phyloP scores from a whole-genome alignment of 2,888 invertebrate species.

The Phaedon cochleariae region DNA sequence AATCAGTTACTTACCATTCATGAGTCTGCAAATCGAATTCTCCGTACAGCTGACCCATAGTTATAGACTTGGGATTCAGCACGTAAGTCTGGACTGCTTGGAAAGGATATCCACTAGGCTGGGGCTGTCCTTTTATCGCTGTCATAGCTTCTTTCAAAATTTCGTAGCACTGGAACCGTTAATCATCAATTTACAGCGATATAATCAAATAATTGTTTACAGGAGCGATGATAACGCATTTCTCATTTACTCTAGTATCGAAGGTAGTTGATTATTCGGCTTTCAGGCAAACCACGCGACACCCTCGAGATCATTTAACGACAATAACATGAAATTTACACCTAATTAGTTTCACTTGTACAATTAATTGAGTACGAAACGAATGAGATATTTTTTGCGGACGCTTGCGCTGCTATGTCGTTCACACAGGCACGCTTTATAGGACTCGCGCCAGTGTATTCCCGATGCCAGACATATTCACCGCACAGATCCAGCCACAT shows the following conservation, averaged over 20 bases:
- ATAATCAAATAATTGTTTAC: no score
- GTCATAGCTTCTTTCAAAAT: conserved; percentile 73
- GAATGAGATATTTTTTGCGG: background rate
- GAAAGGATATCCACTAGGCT: conserved; percentile 77
- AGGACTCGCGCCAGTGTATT: no score
- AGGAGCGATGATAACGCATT: no score
- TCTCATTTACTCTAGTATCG: no score
- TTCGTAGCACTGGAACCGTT: conserved; percentile 69
- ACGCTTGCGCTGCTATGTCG: conserved; percentile 17
- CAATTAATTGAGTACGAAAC: background rate
- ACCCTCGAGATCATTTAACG: no score
- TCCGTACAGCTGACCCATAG: conserved; percentile 86
- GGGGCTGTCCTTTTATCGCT: conserved; percentile 70
- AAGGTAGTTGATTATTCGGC: no score
- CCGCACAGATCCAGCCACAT: no score
- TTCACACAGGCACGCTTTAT: background rate
- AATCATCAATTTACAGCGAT: no score
- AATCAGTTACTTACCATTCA: conserved; percentile 77
- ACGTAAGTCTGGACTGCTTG: conserved; percentile 70
- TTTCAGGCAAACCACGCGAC: no score
- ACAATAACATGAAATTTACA: no score
- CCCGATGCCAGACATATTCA: background rate
- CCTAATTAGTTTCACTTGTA: background rate
- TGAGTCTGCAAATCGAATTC: conserved; percentile 83
- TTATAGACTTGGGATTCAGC: conserved; percentile 84